Conservation (phyloP, 2,888 invertebrate genomes). For the Pristionchus mayeri region DNA sequence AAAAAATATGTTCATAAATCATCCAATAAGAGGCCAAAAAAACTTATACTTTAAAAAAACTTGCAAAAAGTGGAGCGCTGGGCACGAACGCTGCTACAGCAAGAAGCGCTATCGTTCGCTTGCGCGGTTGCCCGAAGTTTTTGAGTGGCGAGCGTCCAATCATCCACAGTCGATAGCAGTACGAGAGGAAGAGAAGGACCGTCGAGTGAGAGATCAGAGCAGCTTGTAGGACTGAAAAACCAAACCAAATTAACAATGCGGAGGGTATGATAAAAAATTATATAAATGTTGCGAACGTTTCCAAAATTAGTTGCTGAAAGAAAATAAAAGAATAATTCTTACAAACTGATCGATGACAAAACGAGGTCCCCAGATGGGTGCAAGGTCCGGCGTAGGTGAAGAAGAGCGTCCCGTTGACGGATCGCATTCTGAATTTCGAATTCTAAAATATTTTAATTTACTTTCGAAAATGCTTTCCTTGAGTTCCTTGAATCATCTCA, state of each 20-base stretch:
- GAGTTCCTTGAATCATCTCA: not conserved
- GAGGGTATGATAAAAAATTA: too few relatives aligned
- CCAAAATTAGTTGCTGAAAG: too few relatives aligned
- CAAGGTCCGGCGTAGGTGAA: not conserved
- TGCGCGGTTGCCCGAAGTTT: not conserved
- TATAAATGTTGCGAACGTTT: too few relatives aligned
- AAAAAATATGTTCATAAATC: not conserved
- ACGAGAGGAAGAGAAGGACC: not conserved
- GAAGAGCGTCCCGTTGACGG: not conserved
- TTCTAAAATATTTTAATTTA: too few relatives aligned
- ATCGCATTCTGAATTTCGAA: not conserved
- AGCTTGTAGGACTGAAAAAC: not conserved
- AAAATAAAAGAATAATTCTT: not conserved
- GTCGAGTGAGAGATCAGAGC: not conserved
- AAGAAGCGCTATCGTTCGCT: not conserved
- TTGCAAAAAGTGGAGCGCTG: not conserved
- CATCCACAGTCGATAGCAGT: slow-evolving; percentile 8
- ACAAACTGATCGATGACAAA: slow-evolving; percentile 19
- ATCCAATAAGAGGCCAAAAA: not conserved
- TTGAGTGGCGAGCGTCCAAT: not conserved
- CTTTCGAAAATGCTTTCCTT: not conserved
- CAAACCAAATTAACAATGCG: not conserved
- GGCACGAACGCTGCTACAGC: not conserved
- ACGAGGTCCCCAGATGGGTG: not conserved
- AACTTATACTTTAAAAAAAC: not conserved